Evolutionary conservation across 2,113 vertebrate genomes (phyloP).

Genomic region (Pollimyrus isidori): DNA sequence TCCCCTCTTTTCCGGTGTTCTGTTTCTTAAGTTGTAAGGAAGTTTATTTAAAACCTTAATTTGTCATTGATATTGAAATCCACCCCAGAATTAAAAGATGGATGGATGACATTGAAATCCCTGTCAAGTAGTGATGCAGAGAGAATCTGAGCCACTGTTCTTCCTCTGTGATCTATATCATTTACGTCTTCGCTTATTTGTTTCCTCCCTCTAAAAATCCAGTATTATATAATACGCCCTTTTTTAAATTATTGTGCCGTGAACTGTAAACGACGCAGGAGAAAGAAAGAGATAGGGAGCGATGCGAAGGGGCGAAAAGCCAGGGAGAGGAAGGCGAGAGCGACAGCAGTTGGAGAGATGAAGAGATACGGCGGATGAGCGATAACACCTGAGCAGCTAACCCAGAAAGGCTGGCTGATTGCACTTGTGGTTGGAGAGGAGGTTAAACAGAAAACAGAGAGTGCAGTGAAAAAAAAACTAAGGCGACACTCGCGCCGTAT

Average conservation of each 20-base stretch:
- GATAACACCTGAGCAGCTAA: slow-evolving; percentile 43
- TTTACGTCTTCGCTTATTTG: neutral
- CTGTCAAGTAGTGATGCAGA: neutral
- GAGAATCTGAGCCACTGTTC: neutral
- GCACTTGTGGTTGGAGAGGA: slow-evolving; percentile 40
- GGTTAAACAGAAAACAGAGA: slow-evolving; percentile 42
- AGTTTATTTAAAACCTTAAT: neutral
- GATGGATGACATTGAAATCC: neutral
- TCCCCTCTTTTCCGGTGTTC: neutral
- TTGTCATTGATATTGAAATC: neutral
- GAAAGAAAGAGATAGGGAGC: neutral
- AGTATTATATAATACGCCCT: neutral
- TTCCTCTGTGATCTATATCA: neutral
- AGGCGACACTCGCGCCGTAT: neutral
- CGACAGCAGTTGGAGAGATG: slow-evolving; percentile 16
- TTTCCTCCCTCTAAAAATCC: neutral
- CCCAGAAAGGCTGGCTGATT: slow-evolving; percentile 44
- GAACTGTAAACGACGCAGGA: neutral
- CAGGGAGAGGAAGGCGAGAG: slow-evolving; percentile 10
- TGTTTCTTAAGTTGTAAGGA: neutral
- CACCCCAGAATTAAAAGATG: neutral
- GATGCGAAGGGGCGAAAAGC: slow-evolving; percentile 14
- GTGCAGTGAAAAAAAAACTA: too few species aligned
- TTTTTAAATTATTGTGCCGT: neutral
- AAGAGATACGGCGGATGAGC: slow-evolving; percentile 15